phyloP scores from a whole-genome alignment of 2,797 vertebrate genomes.

The Pseudochirops cupreus region DNA sequence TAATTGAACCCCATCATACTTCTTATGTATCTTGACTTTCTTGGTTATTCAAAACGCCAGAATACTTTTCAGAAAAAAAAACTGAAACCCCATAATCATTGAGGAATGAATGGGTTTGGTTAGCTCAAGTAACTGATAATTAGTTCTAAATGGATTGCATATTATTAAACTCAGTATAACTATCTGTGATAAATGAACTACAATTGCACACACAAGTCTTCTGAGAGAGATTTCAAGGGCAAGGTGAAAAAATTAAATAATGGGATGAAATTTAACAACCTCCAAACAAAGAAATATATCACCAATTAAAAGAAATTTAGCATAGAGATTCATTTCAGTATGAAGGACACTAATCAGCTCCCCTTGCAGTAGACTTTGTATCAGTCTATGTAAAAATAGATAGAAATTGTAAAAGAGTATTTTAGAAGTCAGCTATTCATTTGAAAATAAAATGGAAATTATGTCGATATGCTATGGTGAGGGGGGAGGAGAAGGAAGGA shows the following conservation, averaged over 20 bases:
- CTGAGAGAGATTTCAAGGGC: slow-evolving; percentile 5
- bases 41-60: not conserved
- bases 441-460: not conserved
- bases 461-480: not conserved
- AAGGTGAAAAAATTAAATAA: slow-evolving; percentile 51
- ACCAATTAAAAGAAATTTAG: not conserved
- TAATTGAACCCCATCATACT: not conserved
- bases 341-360: not conserved
- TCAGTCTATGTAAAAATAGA: slow-evolving; percentile 4
- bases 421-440: not conserved
- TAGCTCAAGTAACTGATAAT: slow-evolving; percentile 21
- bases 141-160: not conserved
- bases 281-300: not conserved
- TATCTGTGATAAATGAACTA: slow-evolving; percentile 28
- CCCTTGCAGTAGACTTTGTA: not conserved
- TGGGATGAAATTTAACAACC: slow-evolving; percentile 26
- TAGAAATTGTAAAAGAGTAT: not conserved
- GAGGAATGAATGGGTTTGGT: not conserved
- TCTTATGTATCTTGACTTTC: not conserved
- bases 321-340: not conserved
- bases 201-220: slow-evolving; percentile 9
- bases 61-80: slow-evolving; percentile 18
- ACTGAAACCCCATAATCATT: slow-evolving; percentile 11
- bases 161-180: not conserved
- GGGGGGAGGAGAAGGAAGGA: not conserved